These are phyloP conservation scores for Hycleus cichorii DNA, from an alignment of 1,140 invertebrate genomes.

Conservation along the genomic window DNA sequence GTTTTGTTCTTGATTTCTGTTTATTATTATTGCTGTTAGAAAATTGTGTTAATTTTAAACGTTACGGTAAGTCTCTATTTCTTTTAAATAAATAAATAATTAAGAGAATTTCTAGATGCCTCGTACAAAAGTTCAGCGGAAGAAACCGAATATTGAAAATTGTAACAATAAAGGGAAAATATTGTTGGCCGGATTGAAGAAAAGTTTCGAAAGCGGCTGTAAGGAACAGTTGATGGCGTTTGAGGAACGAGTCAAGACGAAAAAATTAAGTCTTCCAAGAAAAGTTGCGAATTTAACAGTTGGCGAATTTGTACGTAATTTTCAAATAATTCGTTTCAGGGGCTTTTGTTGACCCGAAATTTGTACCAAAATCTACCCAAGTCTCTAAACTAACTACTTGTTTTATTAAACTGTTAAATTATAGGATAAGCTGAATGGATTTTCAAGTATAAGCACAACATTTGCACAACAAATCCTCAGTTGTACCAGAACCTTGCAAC, in stretches of 20 bases:
- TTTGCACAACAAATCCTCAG: background rate
- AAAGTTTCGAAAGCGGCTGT: background rate
- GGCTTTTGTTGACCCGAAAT: too few relatives aligned
- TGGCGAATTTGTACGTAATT: background rate
- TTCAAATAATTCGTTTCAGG: too few relatives aligned
- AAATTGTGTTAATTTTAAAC: too few relatives aligned
- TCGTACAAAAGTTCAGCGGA: background rate
- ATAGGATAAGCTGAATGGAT: background rate
- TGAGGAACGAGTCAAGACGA: background rate
- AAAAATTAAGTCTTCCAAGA: background rate
- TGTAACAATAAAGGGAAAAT: background rate
- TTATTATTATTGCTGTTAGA: too few relatives aligned
- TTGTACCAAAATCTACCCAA: background rate
- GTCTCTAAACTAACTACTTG: background rate
- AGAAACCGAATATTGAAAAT: background rate
- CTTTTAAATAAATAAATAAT: too few relatives aligned
- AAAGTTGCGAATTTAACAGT: background rate
- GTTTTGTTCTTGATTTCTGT: too few relatives aligned
- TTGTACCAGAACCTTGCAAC: background rate
- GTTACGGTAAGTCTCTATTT: too few relatives aligned
- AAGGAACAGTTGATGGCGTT: background rate
- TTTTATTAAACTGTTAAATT: background rate
- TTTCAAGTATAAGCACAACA: background rate
- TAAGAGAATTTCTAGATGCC: conserved; percentile 3
- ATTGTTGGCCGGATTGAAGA: background rate